Evolutionary conservation across 1,140 invertebrate genomes (phyloP).

Genomic region (Drosophila kepulauana): DNA sequence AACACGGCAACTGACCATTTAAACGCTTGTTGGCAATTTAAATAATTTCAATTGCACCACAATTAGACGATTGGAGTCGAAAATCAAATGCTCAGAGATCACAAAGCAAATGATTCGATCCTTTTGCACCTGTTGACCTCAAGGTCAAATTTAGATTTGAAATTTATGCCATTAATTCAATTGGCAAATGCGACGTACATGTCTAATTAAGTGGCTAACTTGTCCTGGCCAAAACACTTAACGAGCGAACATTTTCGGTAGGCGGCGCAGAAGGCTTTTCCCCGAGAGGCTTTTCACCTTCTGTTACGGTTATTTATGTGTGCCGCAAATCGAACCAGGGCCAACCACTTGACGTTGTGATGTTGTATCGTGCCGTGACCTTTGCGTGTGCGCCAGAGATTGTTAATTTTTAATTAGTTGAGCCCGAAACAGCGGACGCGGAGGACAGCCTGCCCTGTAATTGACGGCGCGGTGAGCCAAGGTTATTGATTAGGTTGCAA

Average conservation of each 20-base stretch:
- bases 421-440: not conserved
- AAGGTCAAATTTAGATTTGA: conserved; percentile 48
- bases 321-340: conserved; percentile 58
- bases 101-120: conserved; percentile 8
- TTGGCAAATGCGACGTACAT: conserved; percentile 57
- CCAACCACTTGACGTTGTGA: conserved; percentile 11
- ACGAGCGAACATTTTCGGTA: conserved; percentile 1
- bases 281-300: conserved; percentile 5
- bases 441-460: conserved; percentile 37
- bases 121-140: conserved; percentile 45
- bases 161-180: conserved; percentile 51
- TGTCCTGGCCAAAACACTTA: not conserved
- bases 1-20: conserved; percentile 29
- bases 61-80: conserved; percentile 55
- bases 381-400: conserved; percentile 68
- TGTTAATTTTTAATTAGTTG: conserved; percentile 80
- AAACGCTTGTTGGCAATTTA: conserved; percentile 45
- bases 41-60: conserved; percentile 53
- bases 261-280: not conserved
- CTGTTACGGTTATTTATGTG: conserved; percentile 57
- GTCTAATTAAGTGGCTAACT: conserved; percentile 58
- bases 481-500: conserved; percentile 60
- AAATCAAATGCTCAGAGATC: conserved; percentile 18
- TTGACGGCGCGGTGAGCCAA: conserved; percentile 45
- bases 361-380: conserved; percentile 44